Percentiles rank a stretch among this genome's conserved stretches.
These are phyloP conservation scores for Paratilapia polleni DNA, from an alignment of 2,113 vertebrate species.

Conservation along the genomic window DNA sequence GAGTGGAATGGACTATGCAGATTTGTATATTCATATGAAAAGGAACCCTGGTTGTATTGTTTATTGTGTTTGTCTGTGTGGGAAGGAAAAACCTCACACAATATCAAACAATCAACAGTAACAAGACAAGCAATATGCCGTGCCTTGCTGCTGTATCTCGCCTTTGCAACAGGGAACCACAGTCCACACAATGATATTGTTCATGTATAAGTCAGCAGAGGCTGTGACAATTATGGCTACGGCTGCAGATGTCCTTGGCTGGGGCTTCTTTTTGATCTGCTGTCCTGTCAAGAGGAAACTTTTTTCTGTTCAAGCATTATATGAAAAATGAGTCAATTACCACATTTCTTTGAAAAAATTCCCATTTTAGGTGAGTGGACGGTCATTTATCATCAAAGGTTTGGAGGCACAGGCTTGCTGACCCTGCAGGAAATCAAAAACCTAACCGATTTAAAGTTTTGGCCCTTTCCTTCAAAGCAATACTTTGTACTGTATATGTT, in stretches of 20 bases:
- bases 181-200: conserved; percentile 41
- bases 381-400: conserved; percentile 73
- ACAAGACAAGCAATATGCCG: background rate
- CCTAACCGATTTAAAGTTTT: conserved; percentile 64
- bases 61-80: background rate
- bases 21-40: background rate
- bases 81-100: background rate
- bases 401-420: conserved; percentile 67
- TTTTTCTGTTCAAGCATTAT: conserved; percentile 43
- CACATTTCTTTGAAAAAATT: conserved; percentile 62
- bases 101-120: background rate
- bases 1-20: background rate
- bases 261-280: conserved; percentile 37
- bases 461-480: conserved; percentile 10
- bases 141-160: background rate
- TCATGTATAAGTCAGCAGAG: conserved; percentile 35
- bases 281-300: conserved; percentile 39
- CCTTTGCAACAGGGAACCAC: background rate
- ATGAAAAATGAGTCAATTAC: conserved; percentile 76
- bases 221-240: conserved; percentile 7
- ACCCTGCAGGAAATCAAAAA: conserved; percentile 72
- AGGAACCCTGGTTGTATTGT: background rate
- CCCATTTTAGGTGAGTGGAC: conserved; percentile 59
- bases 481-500: background rate
- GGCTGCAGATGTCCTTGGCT: conserved; percentile 51